These are phyloP conservation scores for Sminthurides aquaticus DNA, from an alignment of 2,888 invertebrate genomes.

Conservation along the genomic window DNA sequence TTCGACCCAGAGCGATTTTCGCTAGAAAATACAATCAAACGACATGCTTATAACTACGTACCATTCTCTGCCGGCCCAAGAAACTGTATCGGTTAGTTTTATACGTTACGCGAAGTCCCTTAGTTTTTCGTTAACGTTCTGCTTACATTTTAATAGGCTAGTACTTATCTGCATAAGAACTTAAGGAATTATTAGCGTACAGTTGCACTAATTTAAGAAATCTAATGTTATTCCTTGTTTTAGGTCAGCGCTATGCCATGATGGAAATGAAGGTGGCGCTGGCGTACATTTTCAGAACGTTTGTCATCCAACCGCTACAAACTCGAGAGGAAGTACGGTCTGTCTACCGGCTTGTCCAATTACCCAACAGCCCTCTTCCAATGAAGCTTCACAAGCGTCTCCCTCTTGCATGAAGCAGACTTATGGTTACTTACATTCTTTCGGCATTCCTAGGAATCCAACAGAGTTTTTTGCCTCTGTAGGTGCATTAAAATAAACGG, in stretches of 20 bases:
- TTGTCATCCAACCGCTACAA: slow-evolving; percentile 53
- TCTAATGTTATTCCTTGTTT: background rate
- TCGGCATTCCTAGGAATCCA: too few species aligned
- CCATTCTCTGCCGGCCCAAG: slow-evolving; percentile 5
- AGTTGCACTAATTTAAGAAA: background rate
- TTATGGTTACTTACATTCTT: too few species aligned
- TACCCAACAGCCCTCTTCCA: too few species aligned
- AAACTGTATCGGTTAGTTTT: slow-evolving; percentile 1
- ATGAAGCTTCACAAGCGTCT: too few species aligned
- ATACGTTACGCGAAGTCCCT: background rate
- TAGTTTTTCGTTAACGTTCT: background rate
- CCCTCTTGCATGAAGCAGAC: too few species aligned
- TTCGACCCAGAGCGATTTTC: slow-evolving; percentile 67
- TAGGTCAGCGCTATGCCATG: slow-evolving; percentile 55
- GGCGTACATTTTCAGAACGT: slow-evolving; percentile 54
- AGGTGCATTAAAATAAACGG: too few species aligned
- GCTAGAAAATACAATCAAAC: slow-evolving; percentile 49
- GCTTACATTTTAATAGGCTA: too few species aligned
- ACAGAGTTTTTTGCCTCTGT: too few species aligned
- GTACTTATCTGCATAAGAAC: too few species aligned
- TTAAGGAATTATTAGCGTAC: too few species aligned
- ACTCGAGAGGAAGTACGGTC: slow-evolving; percentile 55
- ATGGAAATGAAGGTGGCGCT: slow-evolving; percentile 55
- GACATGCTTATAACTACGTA: slow-evolving; percentile 30
- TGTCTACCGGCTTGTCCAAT: too few species aligned